These are phyloP conservation scores for Drosophila ustulata DNA, from an alignment of 2,888 invertebrate species.

Conservation along the genomic window DNA sequence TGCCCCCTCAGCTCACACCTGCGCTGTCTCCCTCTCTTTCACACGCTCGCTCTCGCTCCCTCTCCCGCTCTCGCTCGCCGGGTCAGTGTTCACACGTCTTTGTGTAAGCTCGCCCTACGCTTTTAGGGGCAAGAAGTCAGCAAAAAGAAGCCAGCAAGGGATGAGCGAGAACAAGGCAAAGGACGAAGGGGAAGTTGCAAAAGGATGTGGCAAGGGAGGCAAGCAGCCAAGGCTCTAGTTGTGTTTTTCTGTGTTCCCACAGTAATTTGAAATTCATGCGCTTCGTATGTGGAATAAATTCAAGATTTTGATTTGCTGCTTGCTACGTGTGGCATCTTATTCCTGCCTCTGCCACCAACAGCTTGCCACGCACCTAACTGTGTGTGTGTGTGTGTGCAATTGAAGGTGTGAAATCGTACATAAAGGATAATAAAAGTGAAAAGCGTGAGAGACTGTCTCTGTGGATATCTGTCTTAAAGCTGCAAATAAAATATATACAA, in stretches of 20 bases:
- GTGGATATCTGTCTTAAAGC: constrained; percentile 21
- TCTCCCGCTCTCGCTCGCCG: constrained; percentile 13
- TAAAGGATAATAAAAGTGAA: constrained; percentile 79
- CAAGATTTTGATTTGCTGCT: constrained; percentile 79
- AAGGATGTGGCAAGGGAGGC: background rate
- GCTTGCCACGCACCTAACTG: background rate
- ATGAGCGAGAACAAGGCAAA: too few species aligned
- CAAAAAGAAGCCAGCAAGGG: background rate
- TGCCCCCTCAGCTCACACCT: background rate
- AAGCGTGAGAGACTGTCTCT: constrained; percentile 43
- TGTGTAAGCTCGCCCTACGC: constrained; percentile 34
- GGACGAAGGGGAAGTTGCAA: too few species aligned
- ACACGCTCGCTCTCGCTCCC: background rate
- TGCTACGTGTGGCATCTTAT: constrained; percentile 72
- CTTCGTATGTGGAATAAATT: constrained; percentile 83
- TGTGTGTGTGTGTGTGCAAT: constrained; percentile 52
- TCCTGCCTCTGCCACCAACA: background rate
- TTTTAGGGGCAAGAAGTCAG: background rate
- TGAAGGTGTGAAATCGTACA: constrained; percentile 77
- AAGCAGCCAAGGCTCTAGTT: background rate
- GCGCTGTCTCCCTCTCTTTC: background rate
- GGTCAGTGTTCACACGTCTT: constrained; percentile 64
- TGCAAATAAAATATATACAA: background rate
- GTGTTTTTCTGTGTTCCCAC: constrained; percentile 61
- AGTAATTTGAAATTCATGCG: constrained; percentile 83